Evolutionary conservation across 2,888 invertebrate genomes (phyloP).

Genomic region (Nineta flava): DNA sequence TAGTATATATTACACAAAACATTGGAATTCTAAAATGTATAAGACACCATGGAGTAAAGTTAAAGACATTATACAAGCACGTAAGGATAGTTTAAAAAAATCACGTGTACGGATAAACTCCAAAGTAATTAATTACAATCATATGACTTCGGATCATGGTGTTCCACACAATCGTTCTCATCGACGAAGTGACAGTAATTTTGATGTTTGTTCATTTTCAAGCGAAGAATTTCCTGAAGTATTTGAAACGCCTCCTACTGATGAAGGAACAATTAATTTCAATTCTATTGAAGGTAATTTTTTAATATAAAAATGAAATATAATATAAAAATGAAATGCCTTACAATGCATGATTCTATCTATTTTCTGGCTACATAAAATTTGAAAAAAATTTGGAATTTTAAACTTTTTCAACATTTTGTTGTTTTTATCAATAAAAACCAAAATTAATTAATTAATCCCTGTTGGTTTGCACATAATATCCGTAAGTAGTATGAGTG

Average conservation of each 20-base stretch:
- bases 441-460: no score
- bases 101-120: slow-evolving; percentile 27
- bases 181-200: slow-evolving; percentile 1
- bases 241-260: slow-evolving; percentile 15
- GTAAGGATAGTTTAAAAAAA: slow-evolving; percentile 48
- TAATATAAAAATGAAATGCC: no score
- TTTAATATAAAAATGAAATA: no score
- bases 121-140: slow-evolving; percentile 22
- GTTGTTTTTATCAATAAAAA: no score
- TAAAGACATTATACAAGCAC: slow-evolving; percentile 58
- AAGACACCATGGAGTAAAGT: slow-evolving; percentile 66
- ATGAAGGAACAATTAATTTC: background rate
- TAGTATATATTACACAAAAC: slow-evolving; percentile 30
- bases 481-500: no score
- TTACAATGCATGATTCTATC: no score
- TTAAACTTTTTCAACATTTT: no score
- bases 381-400: no score
- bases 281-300: no score
- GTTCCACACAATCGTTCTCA: background rate
- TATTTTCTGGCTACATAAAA: no score
- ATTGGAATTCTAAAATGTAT: slow-evolving; percentile 30
- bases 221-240: slow-evolving; percentile 20
- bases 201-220: slow-evolving; percentile 6
- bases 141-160: slow-evolving; percentile 21
- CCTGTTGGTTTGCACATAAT: no score